phyloP scores from a whole-genome alignment of 2,113 vertebrate species.

The Malurus cyaneus region DNA sequence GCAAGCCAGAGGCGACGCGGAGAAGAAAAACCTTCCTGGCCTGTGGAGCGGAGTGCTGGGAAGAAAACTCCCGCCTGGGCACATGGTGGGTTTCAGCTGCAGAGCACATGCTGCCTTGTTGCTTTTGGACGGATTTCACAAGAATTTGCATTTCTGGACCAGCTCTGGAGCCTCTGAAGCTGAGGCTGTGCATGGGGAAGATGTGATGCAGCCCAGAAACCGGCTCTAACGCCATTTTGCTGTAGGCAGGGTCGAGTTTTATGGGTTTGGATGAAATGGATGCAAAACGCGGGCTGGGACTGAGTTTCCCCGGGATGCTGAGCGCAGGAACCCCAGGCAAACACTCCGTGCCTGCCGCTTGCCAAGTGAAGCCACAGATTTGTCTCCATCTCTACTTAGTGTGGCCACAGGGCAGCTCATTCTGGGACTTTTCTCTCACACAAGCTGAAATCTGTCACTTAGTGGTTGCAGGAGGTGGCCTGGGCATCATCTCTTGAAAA shows the following conservation, averaged over 20 bases:
- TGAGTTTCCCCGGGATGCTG: neutral
- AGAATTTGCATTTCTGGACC: constrained; percentile 4
- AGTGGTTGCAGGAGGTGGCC: neutral
- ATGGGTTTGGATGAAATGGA: neutral
- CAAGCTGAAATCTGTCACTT: neutral
- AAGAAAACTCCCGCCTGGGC: neutral
- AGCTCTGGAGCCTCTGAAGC: neutral
- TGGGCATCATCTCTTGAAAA: neutral
- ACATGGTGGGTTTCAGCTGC: constrained; percentile 30
- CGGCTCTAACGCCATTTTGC: neutral
- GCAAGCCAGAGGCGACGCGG: neutral
- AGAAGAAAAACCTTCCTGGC: constrained; percentile 28
- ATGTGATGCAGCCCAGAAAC: neutral
- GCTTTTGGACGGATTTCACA: constrained; percentile 31
- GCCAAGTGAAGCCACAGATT: constrained; percentile 9
- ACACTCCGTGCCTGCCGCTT: neutral
- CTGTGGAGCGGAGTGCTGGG: neutral
- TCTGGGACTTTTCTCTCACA: constrained; percentile 6
- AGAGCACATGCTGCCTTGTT: constrained; percentile 40
- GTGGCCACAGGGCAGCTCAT: neutral
- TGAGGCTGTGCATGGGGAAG: neutral
- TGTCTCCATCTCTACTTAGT: neutral
- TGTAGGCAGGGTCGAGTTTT: neutral
- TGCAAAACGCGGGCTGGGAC: neutral
- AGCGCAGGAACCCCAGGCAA: neutral